Evolutionary conservation across 1,140 invertebrate genomes (phyloP).

Genomic region (Holcopasites calliopsidis): DNA sequence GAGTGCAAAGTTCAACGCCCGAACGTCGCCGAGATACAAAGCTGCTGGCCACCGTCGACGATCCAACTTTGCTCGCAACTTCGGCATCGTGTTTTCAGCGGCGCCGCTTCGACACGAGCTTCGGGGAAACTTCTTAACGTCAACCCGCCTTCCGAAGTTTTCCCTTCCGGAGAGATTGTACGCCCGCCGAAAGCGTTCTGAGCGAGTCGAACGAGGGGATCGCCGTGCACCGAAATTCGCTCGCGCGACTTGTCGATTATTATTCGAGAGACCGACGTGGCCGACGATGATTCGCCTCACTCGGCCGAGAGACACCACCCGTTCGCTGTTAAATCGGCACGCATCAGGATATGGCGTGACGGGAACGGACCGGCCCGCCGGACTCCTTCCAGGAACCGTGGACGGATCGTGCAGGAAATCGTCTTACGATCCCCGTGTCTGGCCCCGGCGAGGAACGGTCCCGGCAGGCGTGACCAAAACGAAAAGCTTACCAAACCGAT

Average conservation of each 20-base stretch:
- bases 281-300: background rate
- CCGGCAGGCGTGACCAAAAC: background rate
- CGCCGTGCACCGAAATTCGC: background rate
- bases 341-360: constrained; percentile 15
- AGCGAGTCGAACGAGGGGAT: too few relatives aligned
- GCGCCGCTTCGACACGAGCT: too few relatives aligned
- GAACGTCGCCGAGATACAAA: constrained; percentile 21
- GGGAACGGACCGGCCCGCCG: constrained; percentile 5
- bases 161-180: too few relatives aligned
- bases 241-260: constrained; percentile 31
- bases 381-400: constrained; percentile 39
- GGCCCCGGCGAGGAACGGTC: background rate
- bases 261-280: background rate
- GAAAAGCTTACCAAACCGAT: background rate
- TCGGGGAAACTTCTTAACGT: too few relatives aligned
- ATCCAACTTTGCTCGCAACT: background rate
- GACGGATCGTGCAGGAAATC: constrained; percentile 57
- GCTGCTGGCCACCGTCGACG: background rate
- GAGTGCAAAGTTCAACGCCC: constrained; percentile 20
- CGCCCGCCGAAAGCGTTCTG: too few relatives aligned
- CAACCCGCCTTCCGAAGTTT: too few relatives aligned
- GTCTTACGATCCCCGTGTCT: background rate
- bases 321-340: background rate
- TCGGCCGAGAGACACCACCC: background rate
- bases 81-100: background rate